Base-by-base conservation (phyloP, 2,888 invertebrate species). In the Torymus tubicola region DNA sequence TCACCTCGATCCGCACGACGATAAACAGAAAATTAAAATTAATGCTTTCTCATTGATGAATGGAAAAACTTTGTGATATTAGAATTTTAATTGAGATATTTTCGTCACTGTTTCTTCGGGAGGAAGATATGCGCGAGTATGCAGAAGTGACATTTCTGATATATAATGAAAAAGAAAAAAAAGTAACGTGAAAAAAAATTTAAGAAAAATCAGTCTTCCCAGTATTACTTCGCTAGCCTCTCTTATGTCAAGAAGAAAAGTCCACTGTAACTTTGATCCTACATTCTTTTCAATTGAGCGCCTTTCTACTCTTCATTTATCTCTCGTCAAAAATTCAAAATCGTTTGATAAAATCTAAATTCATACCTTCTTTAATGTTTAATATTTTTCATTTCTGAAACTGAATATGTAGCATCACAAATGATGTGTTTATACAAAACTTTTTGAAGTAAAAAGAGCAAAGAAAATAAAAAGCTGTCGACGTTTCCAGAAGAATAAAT, bases 121-220 rank as follows among this genome's bases (percentile, higher is more conserved):
- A 71, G 70, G 71, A 78, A 78, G 63, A 78, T 75, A 67, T 69
- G 76, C 78, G 82, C 75, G 75, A 80, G 58, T 72, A 42, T 42
- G 64, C 75, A 73, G 71, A 69, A 63, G 75, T 78, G 70, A 76
- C 61, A 64, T 79, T 79, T 81, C 78, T 69, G 80, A 80, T 71
- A 52, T 71, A 52, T 14, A 74, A 80, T 57, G 63, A 72, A 80
- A 78, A 81, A 82, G 75, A 80, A 78, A 81, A 82, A 82, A 75
- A 67, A 80, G 21, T 13, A 74, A 78, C n/a, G 12, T 74, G 68
- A 70, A 71, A 57, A 71, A 70, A 82, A 81, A 61, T 53, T 58
- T 60, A 82, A 73, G 78, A 81, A 80, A 76, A 82, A 81, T 84
- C 82, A 85, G 84, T 85, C 85, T 85, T 86, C 84, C 85, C 72